Conservation (phyloP, 1,140 invertebrate genomes). For the Goniozus legneri region DNA sequence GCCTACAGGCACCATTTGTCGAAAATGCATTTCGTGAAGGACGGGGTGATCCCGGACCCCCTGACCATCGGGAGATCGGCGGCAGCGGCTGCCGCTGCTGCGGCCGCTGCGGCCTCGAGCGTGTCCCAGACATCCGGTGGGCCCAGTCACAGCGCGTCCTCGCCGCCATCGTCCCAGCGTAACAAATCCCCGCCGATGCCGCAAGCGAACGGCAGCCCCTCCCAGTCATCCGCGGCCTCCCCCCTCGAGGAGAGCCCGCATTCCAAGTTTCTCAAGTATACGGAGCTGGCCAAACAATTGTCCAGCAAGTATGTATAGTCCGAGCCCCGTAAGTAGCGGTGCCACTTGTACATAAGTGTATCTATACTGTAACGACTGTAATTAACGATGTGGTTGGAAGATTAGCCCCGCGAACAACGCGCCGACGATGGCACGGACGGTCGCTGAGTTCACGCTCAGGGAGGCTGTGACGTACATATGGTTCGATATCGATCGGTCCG, state of each 20-base stretch:
- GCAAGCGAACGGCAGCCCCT: slow-evolving; percentile 55
- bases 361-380: slow-evolving; percentile 51
- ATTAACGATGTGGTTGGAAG: slow-evolving; percentile 26
- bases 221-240: slow-evolving; percentile 42
- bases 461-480: neutral
- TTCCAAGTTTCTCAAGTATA: slow-evolving; percentile 96
- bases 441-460: slow-evolving; percentile 7
- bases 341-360: slow-evolving; percentile 56
- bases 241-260: slow-evolving; percentile 87
- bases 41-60: slow-evolving; percentile 75
- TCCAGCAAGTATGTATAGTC: slow-evolving; percentile 90
- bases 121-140: slow-evolving; percentile 53
- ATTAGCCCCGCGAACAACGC: slow-evolving; percentile 15
- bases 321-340: slow-evolving; percentile 53
- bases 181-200: slow-evolving; percentile 54
- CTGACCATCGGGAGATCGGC: slow-evolving; percentile 58
- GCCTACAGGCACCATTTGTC: slow-evolving; percentile 94
- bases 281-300: slow-evolving; percentile 92
- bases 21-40: slow-evolving; percentile 96
- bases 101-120: slow-evolving; percentile 43
- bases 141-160: slow-evolving; percentile 27
- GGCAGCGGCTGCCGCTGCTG: slow-evolving; percentile 45
- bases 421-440: slow-evolving; percentile 16
- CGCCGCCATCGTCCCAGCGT: slow-evolving; percentile 44
- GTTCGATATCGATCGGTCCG: too few species aligned